Evolutionary conservation across 2,888 invertebrate species (phyloP), one percentile per base, ranked within the genome.

Genomic region (Diabrotica balteata): DNA sequence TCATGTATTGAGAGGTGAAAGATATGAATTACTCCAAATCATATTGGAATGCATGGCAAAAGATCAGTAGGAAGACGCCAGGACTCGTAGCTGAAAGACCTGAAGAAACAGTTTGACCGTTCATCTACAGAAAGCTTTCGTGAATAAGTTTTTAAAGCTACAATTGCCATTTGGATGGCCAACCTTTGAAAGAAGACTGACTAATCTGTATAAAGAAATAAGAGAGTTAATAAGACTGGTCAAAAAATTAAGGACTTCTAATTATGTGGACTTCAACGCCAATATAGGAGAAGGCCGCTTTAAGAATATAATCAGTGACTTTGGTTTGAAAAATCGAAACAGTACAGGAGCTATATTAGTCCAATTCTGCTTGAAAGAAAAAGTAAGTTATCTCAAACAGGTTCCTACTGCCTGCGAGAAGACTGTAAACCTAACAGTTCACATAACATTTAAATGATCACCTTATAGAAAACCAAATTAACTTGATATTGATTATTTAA

Each of bases 211-310:
- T 46, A 50, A 50, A n/a, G 9, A 1, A n/a, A 50, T 50, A 50
- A 50, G 50, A 50, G 50, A 50, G 50, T n/a, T 50, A n/a, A 50
- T 2, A 2, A n/a, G 4, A 50, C n/a, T 2, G 59, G 32, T 22
- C 2, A 7, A 50, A 7, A 50, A 50, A 50, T 59, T 65, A 17
- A 53, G 59, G 9, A 32, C 47, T 45, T 59, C 50, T 44, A 65
- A 65, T 45, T 17, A 17, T 17, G 17, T 1, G 17, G 17, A 17
- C 17, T 1, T 17, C 17, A 17, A 17, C 17, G 65, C 59, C 45
- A 59, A 59, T 50, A n/a, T 65, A 9, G 54, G 54, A 7, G 1
- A 54, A 22, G 54, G 54, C 54, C 42, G 43, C 9, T 17, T 54
- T 32, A n/a, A n/a, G 32, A 43, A 54, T 9, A 9, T 32, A 10